A percentile compares a stretch with the other conserved stretches of the same genome.
Conservation (phyloP, 2,797 vertebrate genomes). For the Galagoides demidoff region DNA sequence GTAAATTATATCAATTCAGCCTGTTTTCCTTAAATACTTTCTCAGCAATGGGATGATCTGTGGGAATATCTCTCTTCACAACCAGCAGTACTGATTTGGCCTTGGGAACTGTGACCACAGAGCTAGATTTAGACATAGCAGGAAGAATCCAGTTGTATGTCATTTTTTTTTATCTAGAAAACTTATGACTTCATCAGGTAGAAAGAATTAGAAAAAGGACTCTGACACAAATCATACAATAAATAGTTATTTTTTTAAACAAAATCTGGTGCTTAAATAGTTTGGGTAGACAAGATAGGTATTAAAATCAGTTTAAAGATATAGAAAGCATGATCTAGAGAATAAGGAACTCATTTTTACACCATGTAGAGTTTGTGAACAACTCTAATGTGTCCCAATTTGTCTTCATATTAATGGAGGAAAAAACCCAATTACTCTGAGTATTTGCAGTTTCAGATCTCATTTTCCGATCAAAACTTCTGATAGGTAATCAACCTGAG, state of each 20-base stretch:
- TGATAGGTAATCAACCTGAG: not conserved
- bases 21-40: constrained; percentile 30
- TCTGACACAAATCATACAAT: not conserved
- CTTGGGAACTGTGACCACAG: not conserved
- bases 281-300: not conserved
- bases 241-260: not conserved
- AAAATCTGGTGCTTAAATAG: not conserved
- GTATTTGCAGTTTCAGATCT: not conserved
- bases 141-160: not conserved
- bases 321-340: not conserved
- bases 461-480: not conserved
- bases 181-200: not conserved
- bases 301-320: not conserved
- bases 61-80: not conserved
- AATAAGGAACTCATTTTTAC: not conserved
- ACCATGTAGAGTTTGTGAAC: not conserved
- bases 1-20: not conserved
- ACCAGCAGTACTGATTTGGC: not conserved
- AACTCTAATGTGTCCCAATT: not conserved
- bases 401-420: not conserved
- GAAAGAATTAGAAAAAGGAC: not conserved
- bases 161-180: constrained; percentile 11
- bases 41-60: not conserved
- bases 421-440: not conserved
- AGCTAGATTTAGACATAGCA: not conserved